Evolutionary conservation across 2,888 invertebrate genomes (phyloP).

Genomic region (Sinelater perroti): DNA sequence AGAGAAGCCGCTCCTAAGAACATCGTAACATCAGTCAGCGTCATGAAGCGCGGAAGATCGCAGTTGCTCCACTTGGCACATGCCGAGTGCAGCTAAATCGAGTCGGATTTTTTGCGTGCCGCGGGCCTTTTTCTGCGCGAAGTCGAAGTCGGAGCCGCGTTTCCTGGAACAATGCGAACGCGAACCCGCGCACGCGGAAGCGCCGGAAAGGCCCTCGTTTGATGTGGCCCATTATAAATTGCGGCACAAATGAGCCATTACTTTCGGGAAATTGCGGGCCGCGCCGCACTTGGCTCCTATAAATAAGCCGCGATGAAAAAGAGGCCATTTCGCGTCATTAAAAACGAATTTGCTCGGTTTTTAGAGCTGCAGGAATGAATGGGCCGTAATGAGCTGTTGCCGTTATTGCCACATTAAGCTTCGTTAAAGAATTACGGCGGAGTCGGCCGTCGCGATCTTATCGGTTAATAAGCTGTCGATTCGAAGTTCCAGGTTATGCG

Average conservation of each 20-base stretch:
- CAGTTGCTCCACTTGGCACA: constrained; percentile 32
- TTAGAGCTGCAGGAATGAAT: not conserved
- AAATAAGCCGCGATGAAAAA: not conserved
- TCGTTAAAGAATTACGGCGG: not conserved
- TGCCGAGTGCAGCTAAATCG: constrained; percentile 29
- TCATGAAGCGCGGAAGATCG: constrained; percentile 21
- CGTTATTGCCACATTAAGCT: not conserved
- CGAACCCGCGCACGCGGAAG: constrained; percentile 23
- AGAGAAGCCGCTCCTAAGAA: not conserved
- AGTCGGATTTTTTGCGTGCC: constrained; percentile 24
- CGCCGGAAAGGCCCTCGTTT: constrained; percentile 5
- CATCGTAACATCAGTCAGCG: not conserved
- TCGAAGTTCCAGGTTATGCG: too few species aligned
- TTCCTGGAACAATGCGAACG: constrained; percentile 15
- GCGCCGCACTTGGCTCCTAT: not conserved
- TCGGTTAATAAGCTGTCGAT: too few species aligned
- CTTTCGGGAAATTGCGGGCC: constrained; percentile 4
- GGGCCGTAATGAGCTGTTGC: not conserved
- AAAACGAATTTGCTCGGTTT: constrained; percentile 1
- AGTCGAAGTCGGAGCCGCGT: constrained; percentile 13
- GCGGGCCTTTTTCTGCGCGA: constrained; percentile 16
- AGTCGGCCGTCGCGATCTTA: too few species aligned
- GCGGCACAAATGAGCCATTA: constrained; percentile 15
- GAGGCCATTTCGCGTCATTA: constrained; percentile 7
- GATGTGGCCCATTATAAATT: constrained; percentile 18